Evolutionary conservation across 2,888 invertebrate species (phyloP), one percentile per base, ranked within the genome.

Genomic region (Pollenia griseotomentosa): DNA sequence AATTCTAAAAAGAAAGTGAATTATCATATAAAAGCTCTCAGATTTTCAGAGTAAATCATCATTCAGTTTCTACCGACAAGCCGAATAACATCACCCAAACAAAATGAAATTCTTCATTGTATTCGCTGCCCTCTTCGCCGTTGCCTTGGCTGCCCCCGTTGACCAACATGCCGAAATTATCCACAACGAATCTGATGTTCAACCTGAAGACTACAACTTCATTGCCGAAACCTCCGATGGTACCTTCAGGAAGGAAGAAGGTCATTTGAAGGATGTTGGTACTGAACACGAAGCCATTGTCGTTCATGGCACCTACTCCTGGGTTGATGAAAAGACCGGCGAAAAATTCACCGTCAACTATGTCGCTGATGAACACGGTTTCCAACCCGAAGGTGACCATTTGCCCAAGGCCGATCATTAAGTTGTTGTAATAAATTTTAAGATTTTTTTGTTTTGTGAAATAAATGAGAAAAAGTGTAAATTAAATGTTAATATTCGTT

Each of bases 201-300:
- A 93, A 73, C 90, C 94, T 89, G 94, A 95, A 88, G 94, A 94
- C 90, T 95, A 95, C 90, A 92, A 94, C 85, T 95, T 94, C 19
- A 44, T 70, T 65, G 16, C 51, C 6, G 90, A 90, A 61, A 90
- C 90, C 53, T 90, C 90, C 71, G 91, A 91, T 86, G 91, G 91
- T 19, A 88, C 88, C 63, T 65, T 79, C 11, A 82, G 73, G 10
- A 42, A 82, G 5, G 90, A 90, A 83, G 74, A 88, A 59, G 91
- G 90, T 57, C 55, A 88, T 23, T 71, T 91, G 65, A 89, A 88
- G 78, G 88, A 89, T n/a, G 0, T 7, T 19, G 95, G 94, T 2
- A 1, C 87, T 0, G 90, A 90, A 63, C 55, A 88, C 0, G 90
- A 90, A 79, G 88, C 87, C 44, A 70, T 92, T 8, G 1, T 88